A percentile compares a stretch with the other conserved stretches of the same genome.
These are phyloP conservation scores for Cryptocephalus primarius DNA, from an alignment of 2,888 invertebrate species.

Conservation along the genomic window DNA sequence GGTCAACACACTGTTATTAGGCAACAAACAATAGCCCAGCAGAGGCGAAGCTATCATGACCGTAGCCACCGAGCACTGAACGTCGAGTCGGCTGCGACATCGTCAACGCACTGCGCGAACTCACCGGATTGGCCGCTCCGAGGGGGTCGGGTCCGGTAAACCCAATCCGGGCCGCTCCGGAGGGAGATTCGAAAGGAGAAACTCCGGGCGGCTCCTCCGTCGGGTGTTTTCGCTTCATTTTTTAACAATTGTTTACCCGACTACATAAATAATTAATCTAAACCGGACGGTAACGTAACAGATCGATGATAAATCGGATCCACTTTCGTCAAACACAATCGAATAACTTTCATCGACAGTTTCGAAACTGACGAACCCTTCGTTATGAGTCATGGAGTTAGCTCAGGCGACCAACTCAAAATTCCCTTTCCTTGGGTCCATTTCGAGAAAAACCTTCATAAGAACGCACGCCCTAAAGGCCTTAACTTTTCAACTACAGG, in stretches of 20 bases:
- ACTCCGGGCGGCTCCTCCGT: too few relatives aligned
- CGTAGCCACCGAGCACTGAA: slow-evolving; percentile 38
- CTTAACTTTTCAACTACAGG: too few relatives aligned
- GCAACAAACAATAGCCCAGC: slow-evolving; percentile 37
- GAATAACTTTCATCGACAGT: too few relatives aligned
- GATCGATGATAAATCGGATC: too few relatives aligned
- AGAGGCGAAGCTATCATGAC: slow-evolving; percentile 42
- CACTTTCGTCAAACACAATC: too few relatives aligned
- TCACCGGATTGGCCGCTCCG: background rate
- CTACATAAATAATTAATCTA: background rate
- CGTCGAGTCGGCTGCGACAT: slow-evolving; percentile 23
- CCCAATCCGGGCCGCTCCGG: background rate
- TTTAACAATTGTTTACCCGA: background rate
- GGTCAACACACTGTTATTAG: slow-evolving; percentile 30
- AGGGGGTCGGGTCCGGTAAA: background rate
- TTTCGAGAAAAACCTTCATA: too few relatives aligned
- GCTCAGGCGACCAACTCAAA: too few relatives aligned
- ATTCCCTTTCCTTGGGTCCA: too few relatives aligned
- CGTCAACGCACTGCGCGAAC: background rate
- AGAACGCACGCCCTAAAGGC: too few relatives aligned
- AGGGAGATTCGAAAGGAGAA: background rate
- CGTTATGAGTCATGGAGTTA: too few relatives aligned
- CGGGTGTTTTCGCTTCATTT: background rate
- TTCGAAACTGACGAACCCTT: too few relatives aligned
- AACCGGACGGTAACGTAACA: background rate